Conservation (phyloP, 1,140 invertebrate species). For the Drosophila grimshawi region DNA sequence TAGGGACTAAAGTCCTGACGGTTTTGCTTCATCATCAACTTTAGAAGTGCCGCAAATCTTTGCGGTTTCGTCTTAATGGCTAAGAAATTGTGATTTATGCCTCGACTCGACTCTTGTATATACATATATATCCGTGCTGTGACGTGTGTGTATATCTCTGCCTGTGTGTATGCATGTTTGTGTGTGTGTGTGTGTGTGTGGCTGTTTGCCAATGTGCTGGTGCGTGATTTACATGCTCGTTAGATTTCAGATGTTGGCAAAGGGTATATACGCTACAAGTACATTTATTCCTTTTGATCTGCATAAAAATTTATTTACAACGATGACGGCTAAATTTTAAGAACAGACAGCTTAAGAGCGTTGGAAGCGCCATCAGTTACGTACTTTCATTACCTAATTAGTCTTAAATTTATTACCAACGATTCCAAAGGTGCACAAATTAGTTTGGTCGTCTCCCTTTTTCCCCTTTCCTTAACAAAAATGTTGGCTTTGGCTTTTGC, state of each 20-base stretch:
- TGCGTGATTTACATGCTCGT: conserved; percentile 62
- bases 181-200: conserved; percentile 34
- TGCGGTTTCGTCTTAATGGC: conserved; percentile 81
- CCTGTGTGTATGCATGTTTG: background rate
- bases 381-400: conserved; percentile 52
- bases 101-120: conserved; percentile 72
- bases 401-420: conserved; percentile 41
- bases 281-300: conserved; percentile 38
- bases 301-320: conserved; percentile 6
- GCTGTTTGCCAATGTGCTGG: conserved; percentile 15
- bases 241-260: conserved; percentile 43
- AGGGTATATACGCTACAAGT: conserved; percentile 10
- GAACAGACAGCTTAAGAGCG: background rate
- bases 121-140: conserved; percentile 40
- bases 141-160: conserved; percentile 11
- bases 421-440: conserved; percentile 46
- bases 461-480: background rate
- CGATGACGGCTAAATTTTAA: background rate
- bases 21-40: conserved; percentile 62
- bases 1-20: conserved; percentile 17
- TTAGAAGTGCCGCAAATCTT: conserved; percentile 76
- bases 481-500: conserved; percentile 4
- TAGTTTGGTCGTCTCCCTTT: conserved; percentile 16
- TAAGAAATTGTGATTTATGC: conserved; percentile 83
- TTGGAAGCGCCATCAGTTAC: conserved; percentile 30